Conservation (phyloP, 2,797 vertebrate species). For the Sebastes nivosus region DNA sequence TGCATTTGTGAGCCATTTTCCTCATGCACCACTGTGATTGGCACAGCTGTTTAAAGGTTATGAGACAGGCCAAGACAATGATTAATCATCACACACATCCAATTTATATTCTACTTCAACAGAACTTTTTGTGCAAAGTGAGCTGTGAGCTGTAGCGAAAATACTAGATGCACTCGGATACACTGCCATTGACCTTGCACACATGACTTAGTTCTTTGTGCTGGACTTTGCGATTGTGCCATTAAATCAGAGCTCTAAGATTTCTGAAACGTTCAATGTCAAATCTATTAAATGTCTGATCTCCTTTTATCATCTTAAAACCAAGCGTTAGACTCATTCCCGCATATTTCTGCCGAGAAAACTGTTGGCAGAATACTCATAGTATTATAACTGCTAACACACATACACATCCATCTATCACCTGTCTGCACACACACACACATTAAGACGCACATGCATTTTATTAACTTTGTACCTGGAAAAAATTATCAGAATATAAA, state of each 20-base stretch:
- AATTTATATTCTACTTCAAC: constrained; percentile 41
- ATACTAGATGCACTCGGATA: neutral
- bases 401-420: neutral
- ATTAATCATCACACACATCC: constrained; percentile 43
- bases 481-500: neutral
- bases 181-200: constrained; percentile 26
- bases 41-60: constrained; percentile 31
- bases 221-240: neutral
- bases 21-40: constrained; percentile 23
- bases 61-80: constrained; percentile 26
- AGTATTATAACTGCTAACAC: neutral
- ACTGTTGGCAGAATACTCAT: neutral
- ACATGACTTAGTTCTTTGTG: constrained; percentile 16
- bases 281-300: constrained; percentile 32
- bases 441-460: neutral
- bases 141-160: constrained; percentile 18
- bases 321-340: neutral
- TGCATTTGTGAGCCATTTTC: constrained; percentile 9
- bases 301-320: constrained; percentile 20
- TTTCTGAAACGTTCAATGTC: constrained; percentile 27
- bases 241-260: constrained; percentile 1
- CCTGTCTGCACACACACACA: neutral
- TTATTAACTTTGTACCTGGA: no score
- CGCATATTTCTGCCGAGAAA: neutral
- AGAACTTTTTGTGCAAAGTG: constrained; percentile 23